Evolutionary conservation across 92 coral and sea anemone species (phyloP).

Genomic region (Hydrozoanthus gracilis): DNA sequence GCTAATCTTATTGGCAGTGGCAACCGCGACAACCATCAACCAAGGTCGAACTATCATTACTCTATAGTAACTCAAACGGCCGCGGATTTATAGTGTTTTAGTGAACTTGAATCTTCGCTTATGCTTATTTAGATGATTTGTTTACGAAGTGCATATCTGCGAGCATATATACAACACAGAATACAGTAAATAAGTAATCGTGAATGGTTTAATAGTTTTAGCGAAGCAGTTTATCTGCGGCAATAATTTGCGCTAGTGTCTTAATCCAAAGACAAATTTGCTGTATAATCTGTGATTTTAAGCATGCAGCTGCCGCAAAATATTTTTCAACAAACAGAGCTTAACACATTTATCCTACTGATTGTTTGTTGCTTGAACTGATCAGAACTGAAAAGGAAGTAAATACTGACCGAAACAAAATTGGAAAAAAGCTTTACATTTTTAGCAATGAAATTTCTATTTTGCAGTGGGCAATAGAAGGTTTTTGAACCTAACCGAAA

Average conservation of each 20-base stretch:
- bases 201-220: neutral
- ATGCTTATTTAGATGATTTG: neutral
- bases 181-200: neutral
- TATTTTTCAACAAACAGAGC: constrained; percentile 8
- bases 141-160: neutral
- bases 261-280: neutral
- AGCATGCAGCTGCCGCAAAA: constrained; percentile 16
- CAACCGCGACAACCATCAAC: neutral
- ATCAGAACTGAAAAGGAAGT: neutral
- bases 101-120: neutral
- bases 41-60: neutral
- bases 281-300: neutral
- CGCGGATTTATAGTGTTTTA: neutral
- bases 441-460: neutral
- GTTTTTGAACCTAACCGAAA: neutral
- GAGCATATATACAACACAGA: neutral
- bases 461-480: neutral
- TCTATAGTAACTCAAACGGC: neutral
- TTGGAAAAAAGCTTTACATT: neutral
- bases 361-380: neutral
- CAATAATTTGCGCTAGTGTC: constrained; percentile 2
- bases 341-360: neutral
- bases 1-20: neutral
- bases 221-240: neutral
- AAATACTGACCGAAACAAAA: neutral